These are phyloP conservation scores for Idaea dimidiata DNA, from an alignment of 2,888 invertebrate genomes.

Conservation along the genomic window DNA sequence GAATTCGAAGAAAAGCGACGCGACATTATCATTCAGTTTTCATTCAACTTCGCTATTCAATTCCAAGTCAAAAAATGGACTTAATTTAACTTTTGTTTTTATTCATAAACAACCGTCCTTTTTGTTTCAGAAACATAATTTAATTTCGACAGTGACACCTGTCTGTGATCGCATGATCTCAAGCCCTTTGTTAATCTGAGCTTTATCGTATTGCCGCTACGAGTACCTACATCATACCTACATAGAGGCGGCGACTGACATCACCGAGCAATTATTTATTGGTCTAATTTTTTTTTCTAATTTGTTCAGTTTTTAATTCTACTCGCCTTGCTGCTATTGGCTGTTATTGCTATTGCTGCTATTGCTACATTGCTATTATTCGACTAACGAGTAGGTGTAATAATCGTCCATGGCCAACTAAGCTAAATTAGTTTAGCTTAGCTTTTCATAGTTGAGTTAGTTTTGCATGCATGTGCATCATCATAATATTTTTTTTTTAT, in stretches of 20 bases:
- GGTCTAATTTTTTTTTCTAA: no score
- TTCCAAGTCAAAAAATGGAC: conserved; percentile 23
- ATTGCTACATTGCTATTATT: no score
- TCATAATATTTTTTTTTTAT: no score
- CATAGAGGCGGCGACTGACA: neutral
- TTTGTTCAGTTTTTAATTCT: no score
- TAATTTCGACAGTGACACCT: conserved; percentile 41
- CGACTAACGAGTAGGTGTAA: no score
- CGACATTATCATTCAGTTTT: conserved; percentile 19
- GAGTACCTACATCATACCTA: neutral
- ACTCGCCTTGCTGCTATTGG: no score
- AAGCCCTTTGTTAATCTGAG: conserved; percentile 25
- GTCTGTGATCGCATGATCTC: conserved; percentile 33
- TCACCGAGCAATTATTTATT: no score
- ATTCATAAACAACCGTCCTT: conserved; percentile 41
- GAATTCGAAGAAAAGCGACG: conserved; percentile 6
- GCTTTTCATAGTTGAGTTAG: no score
- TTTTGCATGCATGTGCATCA: no score
- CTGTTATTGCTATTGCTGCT: no score
- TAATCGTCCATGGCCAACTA: no score
- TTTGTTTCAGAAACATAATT: conserved; percentile 41
- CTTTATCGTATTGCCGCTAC: conserved; percentile 11
- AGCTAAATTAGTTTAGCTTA: no score
- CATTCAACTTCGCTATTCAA: conserved; percentile 22
- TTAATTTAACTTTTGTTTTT: conserved; percentile 35